These are phyloP conservation scores for Brachymystax lenok DNA, from an alignment of 2,797 vertebrate genomes.

Conservation along the genomic window DNA sequence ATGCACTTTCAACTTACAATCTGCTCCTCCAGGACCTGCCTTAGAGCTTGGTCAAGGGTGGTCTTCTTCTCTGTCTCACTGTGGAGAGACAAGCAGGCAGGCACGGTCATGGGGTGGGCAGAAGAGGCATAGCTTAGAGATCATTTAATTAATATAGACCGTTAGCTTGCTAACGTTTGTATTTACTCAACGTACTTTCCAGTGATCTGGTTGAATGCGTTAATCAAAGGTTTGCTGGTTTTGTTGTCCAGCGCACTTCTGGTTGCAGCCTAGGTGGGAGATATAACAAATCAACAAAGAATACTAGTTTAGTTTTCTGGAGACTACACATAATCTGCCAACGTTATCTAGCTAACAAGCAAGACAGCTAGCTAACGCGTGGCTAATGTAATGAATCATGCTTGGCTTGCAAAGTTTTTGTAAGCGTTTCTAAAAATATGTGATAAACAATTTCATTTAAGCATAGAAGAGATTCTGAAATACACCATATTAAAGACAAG, in stretches of 20 bases:
- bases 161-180: slow-evolving; percentile 24
- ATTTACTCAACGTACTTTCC: slow-evolving; percentile 83
- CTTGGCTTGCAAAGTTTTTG: not conserved
- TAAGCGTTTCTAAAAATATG: not conserved
- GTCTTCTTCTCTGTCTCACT: slow-evolving; percentile 97
- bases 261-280: slow-evolving; percentile 78
- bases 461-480: rapidly evolving
- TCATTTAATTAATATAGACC: slow-evolving; percentile 1
- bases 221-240: slow-evolving; percentile 84
- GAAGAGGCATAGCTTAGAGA: slow-evolving; percentile 5
- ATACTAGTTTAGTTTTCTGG: not conserved
- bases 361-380: not conserved
- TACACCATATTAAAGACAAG: rapidly evolving
- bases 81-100: slow-evolving; percentile 38
- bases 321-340: not conserved
- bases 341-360: not conserved
- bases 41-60: slow-evolving; percentile 92
- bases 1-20: slow-evolving; percentile 78
- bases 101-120: not conserved
- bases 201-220: slow-evolving; percentile 84
- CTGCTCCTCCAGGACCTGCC: slow-evolving; percentile 90
- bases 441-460: not conserved
- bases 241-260: slow-evolving; percentile 79
- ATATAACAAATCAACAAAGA: not conserved
- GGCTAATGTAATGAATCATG: not conserved